Evolutionary conservation across 1,140 invertebrate genomes (phyloP).

Genomic region (Galendromus occidentalis): DNA sequence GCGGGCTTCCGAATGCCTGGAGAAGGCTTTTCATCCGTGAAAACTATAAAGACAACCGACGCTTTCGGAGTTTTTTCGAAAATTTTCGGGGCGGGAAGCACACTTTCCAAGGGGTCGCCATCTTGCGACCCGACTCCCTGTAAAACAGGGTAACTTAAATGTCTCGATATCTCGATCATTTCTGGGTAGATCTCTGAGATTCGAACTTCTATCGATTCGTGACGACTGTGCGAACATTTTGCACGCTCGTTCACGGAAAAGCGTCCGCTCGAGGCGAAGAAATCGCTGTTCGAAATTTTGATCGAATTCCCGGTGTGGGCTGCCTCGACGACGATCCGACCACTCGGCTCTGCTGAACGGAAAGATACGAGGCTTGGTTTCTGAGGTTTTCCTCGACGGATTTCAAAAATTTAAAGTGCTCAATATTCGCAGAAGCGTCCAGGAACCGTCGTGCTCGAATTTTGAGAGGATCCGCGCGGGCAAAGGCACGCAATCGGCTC

Average conservation of each 20-base stretch:
- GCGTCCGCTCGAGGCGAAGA: background rate
- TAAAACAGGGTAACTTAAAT: background rate
- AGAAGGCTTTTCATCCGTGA: too few relatives aligned
- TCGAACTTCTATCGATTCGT: background rate
- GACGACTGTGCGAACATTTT: background rate
- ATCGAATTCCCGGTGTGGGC: background rate
- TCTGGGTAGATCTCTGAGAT: background rate
- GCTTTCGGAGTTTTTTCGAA: background rate
- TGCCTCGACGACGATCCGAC: background rate
- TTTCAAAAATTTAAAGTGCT: too few relatives aligned
- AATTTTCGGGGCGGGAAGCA: background rate
- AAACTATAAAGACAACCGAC: too few relatives aligned
- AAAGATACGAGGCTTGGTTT: too few relatives aligned
- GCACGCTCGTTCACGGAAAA: background rate
- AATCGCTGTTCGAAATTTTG: background rate
- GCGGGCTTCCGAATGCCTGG: too few relatives aligned
- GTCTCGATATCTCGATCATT: background rate
- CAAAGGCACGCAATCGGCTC: too few relatives aligned
- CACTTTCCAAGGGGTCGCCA: background rate
- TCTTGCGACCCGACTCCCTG: background rate
- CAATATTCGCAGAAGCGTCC: too few relatives aligned
- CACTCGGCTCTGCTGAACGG: too few relatives aligned
- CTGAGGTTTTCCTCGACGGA: too few relatives aligned
- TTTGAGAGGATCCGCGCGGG: too few relatives aligned
- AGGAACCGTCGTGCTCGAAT: too few relatives aligned